Conservation (phyloP, 2,888 invertebrate species). For the Axea sp. region DNA sequence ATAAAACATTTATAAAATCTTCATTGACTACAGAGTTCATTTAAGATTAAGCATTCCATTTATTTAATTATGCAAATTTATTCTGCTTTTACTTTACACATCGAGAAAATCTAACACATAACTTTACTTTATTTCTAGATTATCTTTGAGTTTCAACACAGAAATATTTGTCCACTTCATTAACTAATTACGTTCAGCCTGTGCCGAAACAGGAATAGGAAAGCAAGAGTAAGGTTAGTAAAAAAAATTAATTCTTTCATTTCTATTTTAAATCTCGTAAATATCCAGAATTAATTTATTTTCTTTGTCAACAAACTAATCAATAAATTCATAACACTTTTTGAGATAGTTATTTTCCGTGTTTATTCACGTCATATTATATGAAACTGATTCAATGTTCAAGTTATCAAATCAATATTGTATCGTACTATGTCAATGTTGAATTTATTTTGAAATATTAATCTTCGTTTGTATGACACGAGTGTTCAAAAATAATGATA, state of each 20-base stretch:
- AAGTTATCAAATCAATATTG: conserved; percentile 1
- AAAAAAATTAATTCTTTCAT: too few species aligned
- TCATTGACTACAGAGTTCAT: conserved; percentile 15
- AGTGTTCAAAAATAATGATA: conserved; percentile 1
- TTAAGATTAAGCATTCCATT: conserved; percentile 26
- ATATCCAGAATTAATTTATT: too few species aligned
- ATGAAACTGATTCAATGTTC: not conserved
- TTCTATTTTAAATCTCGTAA: too few species aligned
- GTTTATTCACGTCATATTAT: not conserved
- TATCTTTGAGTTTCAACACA: conserved; percentile 22
- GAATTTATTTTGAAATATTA: conserved; percentile 4
- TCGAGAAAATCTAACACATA: conserved; percentile 26
- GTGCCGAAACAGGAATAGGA: not conserved
- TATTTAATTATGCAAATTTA: conserved; percentile 45
- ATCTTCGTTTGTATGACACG: not conserved
- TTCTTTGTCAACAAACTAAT: too few species aligned
- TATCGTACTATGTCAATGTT: not conserved
- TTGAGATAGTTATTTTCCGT: not conserved
- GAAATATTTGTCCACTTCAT: conserved; percentile 32
- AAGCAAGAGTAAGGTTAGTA: too few species aligned
- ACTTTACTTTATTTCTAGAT: conserved; percentile 27
- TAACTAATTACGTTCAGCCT: conserved; percentile 27
- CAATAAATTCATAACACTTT: too few species aligned
- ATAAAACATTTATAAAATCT: conserved; percentile 16
- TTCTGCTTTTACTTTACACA: conserved; percentile 29